Evolutionary conservation across 2,113 vertebrate genomes (phyloP).

Genomic region (Calyptomena viridis): DNA sequence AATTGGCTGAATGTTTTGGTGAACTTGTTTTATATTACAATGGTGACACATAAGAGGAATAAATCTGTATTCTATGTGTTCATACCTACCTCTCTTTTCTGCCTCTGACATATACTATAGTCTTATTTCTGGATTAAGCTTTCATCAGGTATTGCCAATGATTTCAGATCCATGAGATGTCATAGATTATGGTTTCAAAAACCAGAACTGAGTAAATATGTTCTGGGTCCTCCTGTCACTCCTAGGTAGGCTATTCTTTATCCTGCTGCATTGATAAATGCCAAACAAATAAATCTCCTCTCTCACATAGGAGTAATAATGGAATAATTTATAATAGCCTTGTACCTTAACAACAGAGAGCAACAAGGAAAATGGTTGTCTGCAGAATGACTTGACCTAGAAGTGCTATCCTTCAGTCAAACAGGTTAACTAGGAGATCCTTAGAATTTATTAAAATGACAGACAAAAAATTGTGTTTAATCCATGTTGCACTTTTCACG

Average conservation of each 20-base stretch:
- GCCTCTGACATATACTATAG: background rate
- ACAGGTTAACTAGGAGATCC: slow-evolving; percentile 41
- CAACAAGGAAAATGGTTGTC: slow-evolving; percentile 17
- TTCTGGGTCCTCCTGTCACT: background rate
- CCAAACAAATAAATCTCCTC: slow-evolving; percentile 55
- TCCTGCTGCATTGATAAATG: slow-evolving; percentile 50
- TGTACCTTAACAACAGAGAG: slow-evolving; percentile 18
- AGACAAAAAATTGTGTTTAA: slow-evolving; percentile 61
- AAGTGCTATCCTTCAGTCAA: slow-evolving; percentile 56
- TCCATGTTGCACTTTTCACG: slow-evolving; percentile 73
- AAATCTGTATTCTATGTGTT: background rate
- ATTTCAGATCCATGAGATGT: slow-evolving; percentile 18
- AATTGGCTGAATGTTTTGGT: background rate
- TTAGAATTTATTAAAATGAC: slow-evolving; percentile 28
- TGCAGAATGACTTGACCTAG: slow-evolving; percentile 54
- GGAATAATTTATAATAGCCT: slow-evolving; percentile 56
- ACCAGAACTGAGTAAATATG: slow-evolving; percentile 8
- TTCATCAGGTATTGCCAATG: background rate
- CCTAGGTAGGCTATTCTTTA: slow-evolving; percentile 23
- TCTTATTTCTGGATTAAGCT: slow-evolving; percentile 22
- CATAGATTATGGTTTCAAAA: slow-evolving; percentile 49
- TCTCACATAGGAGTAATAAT: slow-evolving; percentile 54
- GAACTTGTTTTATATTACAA: background rate
- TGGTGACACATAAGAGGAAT: background rate
- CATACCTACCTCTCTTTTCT: background rate